phyloP scores from a whole-genome alignment of 2,888 invertebrate species.

The Stegana nigrithorax region DNA sequence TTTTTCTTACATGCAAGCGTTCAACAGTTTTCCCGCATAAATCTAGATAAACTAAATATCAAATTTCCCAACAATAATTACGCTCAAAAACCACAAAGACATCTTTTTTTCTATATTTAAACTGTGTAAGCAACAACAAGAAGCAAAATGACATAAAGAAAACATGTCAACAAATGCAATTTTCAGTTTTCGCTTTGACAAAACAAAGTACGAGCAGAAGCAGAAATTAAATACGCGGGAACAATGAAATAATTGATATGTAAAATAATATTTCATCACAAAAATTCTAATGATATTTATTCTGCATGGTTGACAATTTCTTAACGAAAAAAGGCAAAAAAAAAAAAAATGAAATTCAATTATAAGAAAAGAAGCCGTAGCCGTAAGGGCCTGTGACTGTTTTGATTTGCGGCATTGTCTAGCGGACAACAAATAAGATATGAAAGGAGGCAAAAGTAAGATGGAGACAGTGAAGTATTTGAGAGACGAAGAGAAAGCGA shows the following conservation, averaged over 20 bases:
- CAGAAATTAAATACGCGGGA: no score
- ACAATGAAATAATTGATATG: conserved; percentile 68
- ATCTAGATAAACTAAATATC: conserved; percentile 43
- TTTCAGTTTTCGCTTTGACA: background rate
- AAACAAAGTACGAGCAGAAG: conserved; percentile 20
- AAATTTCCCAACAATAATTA: conserved; percentile 34
- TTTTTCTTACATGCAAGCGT: conserved; percentile 12
- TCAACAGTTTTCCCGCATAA: conserved; percentile 41
- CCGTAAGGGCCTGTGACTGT: conserved; percentile 21
- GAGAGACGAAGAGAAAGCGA: background rate
- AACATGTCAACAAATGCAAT: conserved; percentile 11
- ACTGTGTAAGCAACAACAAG: conserved; percentile 31
- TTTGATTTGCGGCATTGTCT: conserved; percentile 33
- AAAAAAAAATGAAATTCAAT: background rate
- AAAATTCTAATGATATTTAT: conserved; percentile 30
- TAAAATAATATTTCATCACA: conserved; percentile 65
- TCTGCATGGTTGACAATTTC: conserved; percentile 31
- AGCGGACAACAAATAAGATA: conserved; percentile 19
- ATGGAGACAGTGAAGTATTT: background rate
- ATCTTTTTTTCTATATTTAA: conserved; percentile 35
- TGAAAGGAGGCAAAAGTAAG: conserved; percentile 6
- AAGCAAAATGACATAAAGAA: conserved; percentile 16
- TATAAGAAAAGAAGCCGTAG: conserved; percentile 20
- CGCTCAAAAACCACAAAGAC: conserved; percentile 1
- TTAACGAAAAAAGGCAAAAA: background rate